These are phyloP conservation scores for Cataglyphis cursor DNA, from an alignment of 2,888 invertebrate genomes.

Conservation along the genomic window DNA sequence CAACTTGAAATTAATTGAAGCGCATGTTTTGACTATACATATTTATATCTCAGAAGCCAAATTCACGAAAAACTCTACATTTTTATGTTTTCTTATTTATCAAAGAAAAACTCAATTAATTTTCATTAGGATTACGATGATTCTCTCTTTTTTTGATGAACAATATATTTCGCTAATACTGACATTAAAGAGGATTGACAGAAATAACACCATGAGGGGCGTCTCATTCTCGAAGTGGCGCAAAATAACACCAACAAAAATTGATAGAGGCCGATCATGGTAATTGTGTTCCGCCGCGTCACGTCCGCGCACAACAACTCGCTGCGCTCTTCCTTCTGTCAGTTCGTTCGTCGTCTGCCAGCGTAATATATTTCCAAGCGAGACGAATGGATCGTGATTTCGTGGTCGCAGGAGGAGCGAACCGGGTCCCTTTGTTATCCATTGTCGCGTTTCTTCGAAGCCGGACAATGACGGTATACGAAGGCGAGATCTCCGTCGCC, in stretches of 20 bases:
- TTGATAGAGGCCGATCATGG: conserved; percentile 54
- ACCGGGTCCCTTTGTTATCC: conserved; percentile 59
- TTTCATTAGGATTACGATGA: not conserved
- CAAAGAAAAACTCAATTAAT: not conserved
- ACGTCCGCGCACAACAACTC: conserved; percentile 50
- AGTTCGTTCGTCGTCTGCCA: conserved; percentile 48
- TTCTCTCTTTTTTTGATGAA: not conserved
- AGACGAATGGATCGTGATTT: conserved; percentile 73
- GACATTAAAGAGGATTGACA: conserved; percentile 8
- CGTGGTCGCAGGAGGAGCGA: conserved; percentile 47
- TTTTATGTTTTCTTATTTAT: not conserved
- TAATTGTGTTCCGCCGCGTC: conserved; percentile 64
- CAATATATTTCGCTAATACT: not conserved
- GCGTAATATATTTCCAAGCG: conserved; percentile 69
- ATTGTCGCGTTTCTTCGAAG: conserved; percentile 67
- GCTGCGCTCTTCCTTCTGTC: conserved; percentile 57
- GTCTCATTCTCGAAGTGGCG: conserved; percentile 8
- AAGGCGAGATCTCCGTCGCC: conserved; percentile 74
- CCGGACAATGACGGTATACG: conserved; percentile 49
- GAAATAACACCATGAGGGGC: conserved; percentile 10
- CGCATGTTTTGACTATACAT: not conserved
- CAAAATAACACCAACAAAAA: conserved; percentile 46
- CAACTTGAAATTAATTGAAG: not conserved
- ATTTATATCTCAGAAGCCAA: not conserved
- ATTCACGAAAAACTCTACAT: not conserved